A percentile compares a stretch with the other conserved stretches of the same genome.
phyloP scores from a whole-genome alignment of 2,797 vertebrate genomes.

The Sebastes minor region DNA sequence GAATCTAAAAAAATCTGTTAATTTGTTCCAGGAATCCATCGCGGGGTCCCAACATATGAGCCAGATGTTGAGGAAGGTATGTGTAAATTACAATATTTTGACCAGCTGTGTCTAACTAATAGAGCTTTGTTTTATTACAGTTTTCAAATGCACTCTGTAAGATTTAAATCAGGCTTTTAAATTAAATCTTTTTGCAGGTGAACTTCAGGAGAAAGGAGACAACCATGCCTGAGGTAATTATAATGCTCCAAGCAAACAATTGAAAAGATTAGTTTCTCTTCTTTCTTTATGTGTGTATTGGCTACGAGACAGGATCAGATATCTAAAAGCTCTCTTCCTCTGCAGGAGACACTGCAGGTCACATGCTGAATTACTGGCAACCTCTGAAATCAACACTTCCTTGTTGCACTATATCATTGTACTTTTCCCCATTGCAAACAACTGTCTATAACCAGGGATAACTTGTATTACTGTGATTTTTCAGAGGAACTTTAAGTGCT shows the following conservation, averaged over 20 bases:
- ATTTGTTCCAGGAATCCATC: conserved; percentile 2
- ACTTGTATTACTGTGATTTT: conserved; percentile 7
- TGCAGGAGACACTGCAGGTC: background rate
- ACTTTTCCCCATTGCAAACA: background rate
- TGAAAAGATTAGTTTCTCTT: background rate
- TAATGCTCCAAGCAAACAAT: background rate
- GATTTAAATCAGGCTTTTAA: background rate
- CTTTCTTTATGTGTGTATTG: background rate
- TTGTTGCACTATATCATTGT: background rate
- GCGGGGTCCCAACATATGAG: rapidly evolving
- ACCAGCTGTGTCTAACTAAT: background rate
- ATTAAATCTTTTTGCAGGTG: background rate
- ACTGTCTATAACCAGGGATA: background rate
- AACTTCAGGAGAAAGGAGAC: rapidly evolving
- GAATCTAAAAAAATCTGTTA: rapidly evolving
- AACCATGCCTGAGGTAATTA: background rate
- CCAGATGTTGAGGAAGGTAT: background rate
- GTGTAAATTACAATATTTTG: rapidly evolving
- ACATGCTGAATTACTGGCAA: background rate
- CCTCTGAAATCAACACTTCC: conserved; percentile 27
- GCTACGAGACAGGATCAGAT: background rate
- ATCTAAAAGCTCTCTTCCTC: background rate
- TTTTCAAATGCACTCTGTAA: background rate
- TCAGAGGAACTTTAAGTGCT: background rate
- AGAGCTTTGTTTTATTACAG: rapidly evolving